Base-by-base conservation (phyloP, 2,113 vertebrate species). In the Irena cyanogastra region DNA sequence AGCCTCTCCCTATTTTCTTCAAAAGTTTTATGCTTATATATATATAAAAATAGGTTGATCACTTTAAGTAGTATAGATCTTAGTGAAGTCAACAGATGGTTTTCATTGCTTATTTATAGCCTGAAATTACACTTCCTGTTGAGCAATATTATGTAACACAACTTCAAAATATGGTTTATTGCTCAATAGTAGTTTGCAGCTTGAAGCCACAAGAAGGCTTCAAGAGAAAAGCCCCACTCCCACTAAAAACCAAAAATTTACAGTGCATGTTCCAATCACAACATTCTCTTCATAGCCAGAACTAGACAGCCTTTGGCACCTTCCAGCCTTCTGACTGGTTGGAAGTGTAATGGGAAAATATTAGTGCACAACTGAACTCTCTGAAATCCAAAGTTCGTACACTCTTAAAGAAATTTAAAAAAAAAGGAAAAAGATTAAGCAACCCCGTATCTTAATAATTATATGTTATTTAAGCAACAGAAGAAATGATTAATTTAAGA, bases 81-180 rank as follows among this genome's bases (percentile, higher is more conserved):
- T 66, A 28, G 28, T 50, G 52, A 75, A 81, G 31, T 57, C 37
- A 81, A 13, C 35, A 52, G 30, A 54, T 83, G 63, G 53, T 92
- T 90, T 44, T 70, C 9, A 24, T 71, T 87, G 26, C 37, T 91
- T 84, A 72, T 91, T 94, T 93, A 59, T 81, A 86, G 76, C 47
- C 70, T 86, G 44, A 74, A 93, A 88, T 80, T 35, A 54, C 44
- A 86, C 31, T 86, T 95, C 33, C 47, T 74, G 56, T 77, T 95
- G 54, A 71, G 90, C 64, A 95, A 86, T 61, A n/a, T 53, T 70
- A 78, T 81, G 54, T 93, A 82, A 68, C 83, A 28, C 41, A 66
- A 49, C 66, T 85, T 83, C 39, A 86, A 91, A 94, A 57, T 33
- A 44, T 7, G 42, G 9, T 45, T 80, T 84, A 84, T 93, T 91